These are phyloP conservation scores for Torymus aiolomorphi DNA, from an alignment of 2,888 invertebrate species.

Conservation along the genomic window DNA sequence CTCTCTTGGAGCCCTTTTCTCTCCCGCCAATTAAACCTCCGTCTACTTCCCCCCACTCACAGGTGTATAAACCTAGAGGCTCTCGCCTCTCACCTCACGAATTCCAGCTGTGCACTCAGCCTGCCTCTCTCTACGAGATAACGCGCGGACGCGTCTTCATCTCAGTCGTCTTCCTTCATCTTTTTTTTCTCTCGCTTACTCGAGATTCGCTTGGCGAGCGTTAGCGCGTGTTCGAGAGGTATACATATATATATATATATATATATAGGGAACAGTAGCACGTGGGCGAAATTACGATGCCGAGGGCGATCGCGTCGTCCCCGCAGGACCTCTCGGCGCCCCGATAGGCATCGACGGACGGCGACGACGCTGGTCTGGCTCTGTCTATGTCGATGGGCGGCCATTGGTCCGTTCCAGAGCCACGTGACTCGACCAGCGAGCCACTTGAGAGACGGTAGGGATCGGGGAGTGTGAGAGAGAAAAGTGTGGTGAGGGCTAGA, in stretches of 20 bases:
- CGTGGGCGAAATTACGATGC: conserved; percentile 56
- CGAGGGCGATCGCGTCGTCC: conserved; percentile 53
- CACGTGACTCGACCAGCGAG: conserved; percentile 14
- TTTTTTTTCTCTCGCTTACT: conserved; percentile 16
- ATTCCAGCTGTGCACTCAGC: no score
- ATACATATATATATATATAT: not conserved
- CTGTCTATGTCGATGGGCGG: no score
- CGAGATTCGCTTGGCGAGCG: conserved; percentile 50
- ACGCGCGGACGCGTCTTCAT: no score
- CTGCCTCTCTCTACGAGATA: no score
- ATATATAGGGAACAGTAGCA: conserved; percentile 16
- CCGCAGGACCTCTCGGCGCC: conserved; percentile 46
- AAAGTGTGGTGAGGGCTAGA: not conserved
- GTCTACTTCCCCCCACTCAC: no score
- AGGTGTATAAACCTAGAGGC: no score
- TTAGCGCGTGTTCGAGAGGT: conserved; percentile 46
- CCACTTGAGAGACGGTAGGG: no score
- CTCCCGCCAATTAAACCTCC: no score
- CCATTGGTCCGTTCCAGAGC: conserved; percentile 13
- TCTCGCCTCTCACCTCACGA: no score
- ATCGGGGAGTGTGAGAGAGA: no score
- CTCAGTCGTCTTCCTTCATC: conserved; percentile 10
- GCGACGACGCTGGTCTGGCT: not conserved
- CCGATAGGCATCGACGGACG: conserved; percentile 47
- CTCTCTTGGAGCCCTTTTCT: no score